Percentiles rank a stretch among this genome's conserved stretches.
Conservation (phyloP, 2,113 vertebrate genomes). For the Psammodynastes pulverulentus region DNA sequence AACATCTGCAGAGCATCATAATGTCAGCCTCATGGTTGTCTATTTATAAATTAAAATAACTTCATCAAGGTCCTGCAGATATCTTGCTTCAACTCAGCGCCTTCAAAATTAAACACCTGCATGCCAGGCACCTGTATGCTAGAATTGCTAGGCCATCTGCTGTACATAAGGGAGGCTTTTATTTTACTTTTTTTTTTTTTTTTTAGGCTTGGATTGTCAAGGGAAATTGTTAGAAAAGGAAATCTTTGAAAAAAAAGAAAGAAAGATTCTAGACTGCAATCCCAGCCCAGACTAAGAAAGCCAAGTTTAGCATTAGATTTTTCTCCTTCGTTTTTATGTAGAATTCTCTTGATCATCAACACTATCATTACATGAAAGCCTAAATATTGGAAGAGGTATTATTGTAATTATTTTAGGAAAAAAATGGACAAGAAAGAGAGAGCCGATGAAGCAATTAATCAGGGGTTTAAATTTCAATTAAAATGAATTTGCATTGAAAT, state of each 20-base stretch:
- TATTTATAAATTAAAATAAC: conserved; percentile 12
- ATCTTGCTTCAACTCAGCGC: background rate
- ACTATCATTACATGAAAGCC: conserved; percentile 43
- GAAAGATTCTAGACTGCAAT: conserved; percentile 54
- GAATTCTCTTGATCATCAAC: conserved; percentile 29
- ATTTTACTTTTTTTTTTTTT: background rate
- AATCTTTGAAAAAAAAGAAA: conserved; percentile 37
- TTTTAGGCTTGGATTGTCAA: conserved; percentile 44
- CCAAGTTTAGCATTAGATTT: conserved; percentile 41
- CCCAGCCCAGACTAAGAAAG: conserved; percentile 58
- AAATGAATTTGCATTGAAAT: background rate
- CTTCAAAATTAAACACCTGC: conserved; percentile 38
- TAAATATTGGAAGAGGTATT: conserved; percentile 32
- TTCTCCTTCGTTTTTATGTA: conserved; percentile 19
- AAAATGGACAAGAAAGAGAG: background rate
- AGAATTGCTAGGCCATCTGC: conserved; percentile 49
- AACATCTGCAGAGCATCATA: background rate
- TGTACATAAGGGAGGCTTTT: conserved; percentile 16
- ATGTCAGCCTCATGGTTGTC: background rate
- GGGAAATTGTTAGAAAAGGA: conserved; percentile 48
- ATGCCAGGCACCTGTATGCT: conserved; percentile 42
- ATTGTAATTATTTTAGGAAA: conserved; percentile 12
- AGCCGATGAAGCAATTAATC: background rate
- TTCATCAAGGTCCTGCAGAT: conserved; percentile 38
- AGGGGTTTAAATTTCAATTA: background rate